Conservation (phyloP, 2,797 vertebrate species). For the Cyclopterus lumpus region DNA sequence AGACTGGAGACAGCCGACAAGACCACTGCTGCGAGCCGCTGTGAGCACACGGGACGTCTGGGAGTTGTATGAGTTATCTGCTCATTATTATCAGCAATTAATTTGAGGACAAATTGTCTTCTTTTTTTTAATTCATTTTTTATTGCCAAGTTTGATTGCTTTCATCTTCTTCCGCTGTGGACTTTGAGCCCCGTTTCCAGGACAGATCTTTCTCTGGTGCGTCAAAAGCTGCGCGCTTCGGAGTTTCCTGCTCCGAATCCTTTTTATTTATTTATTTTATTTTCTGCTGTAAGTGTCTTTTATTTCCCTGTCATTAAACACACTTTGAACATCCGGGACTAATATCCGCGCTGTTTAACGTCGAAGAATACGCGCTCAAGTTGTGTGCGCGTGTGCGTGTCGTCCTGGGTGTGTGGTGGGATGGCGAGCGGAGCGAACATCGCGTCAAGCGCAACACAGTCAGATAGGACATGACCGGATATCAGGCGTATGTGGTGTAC, state of each 20-base stretch:
- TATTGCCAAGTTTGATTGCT: not conserved
- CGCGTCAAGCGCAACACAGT: not conserved
- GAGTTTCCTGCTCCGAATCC: slow-evolving; percentile 8
- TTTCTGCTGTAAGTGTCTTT: slow-evolving; percentile 18
- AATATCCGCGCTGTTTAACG: not conserved
- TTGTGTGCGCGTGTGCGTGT: not conserved
- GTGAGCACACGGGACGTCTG: not conserved
- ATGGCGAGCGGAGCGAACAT: slow-evolving; percentile 12
- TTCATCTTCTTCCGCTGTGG: not conserved
- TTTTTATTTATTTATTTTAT: too few species aligned
- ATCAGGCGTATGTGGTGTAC: rapidly evolving
- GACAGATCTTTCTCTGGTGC: slow-evolving; percentile 12
- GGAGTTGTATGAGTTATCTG: not conserved
- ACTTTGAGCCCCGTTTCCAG: not conserved
- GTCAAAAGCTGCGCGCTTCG: slow-evolving; percentile 15
- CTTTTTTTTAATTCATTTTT: not conserved
- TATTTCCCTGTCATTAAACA: not conserved
- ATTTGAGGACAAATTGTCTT: not conserved
- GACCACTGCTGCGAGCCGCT: not conserved
- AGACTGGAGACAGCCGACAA: not conserved
- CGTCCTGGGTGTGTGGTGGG: slow-evolving; percentile 25
- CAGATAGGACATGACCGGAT: slow-evolving; percentile 10
- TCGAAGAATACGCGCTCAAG: not conserved
- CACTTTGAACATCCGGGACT: not conserved
- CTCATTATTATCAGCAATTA: not conserved